Evolutionary conservation across 1,140 invertebrate species (phyloP).

Genomic region (Plodia interpunctella): DNA sequence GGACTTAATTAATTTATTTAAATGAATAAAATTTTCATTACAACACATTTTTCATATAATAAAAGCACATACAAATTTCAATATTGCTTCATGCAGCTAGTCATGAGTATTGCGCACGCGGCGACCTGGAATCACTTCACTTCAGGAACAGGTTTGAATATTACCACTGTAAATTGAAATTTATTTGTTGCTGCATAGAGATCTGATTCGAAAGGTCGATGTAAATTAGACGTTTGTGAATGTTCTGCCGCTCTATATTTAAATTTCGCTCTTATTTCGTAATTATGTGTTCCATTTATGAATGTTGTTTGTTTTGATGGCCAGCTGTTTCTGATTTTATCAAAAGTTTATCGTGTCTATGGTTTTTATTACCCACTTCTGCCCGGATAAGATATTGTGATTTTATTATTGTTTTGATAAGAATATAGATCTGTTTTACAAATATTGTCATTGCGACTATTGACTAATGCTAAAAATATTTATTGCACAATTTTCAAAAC

Average conservation of each 20-base stretch:
- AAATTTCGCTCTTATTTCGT: constrained; percentile 27
- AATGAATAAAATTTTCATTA: too few relatives aligned
- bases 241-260: constrained; percentile 33
- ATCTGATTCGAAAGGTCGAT: constrained; percentile 11
- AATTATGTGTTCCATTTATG: constrained; percentile 9
- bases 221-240: constrained; percentile 18
- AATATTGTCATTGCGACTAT: background rate
- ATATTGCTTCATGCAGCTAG: constrained; percentile 23
- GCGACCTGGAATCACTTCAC: constrained; percentile 38
- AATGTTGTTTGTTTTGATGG: constrained; percentile 6
- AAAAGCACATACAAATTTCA: too few relatives aligned
- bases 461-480: background rate
- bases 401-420: background rate
- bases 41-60: too few relatives aligned
- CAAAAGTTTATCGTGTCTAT: background rate
- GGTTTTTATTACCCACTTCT: too few relatives aligned
- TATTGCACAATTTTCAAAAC: background rate
- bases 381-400: background rate
- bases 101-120: constrained; percentile 32
- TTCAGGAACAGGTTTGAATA: constrained; percentile 27
- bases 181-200: background rate
- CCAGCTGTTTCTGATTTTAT: background rate
- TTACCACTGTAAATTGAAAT: constrained; percentile 21
- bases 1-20: too few relatives aligned
- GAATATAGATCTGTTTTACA: background rate